Base-by-base conservation (phyloP, 2,797 vertebrate genomes). In the Cheirogaleus major region DNA sequence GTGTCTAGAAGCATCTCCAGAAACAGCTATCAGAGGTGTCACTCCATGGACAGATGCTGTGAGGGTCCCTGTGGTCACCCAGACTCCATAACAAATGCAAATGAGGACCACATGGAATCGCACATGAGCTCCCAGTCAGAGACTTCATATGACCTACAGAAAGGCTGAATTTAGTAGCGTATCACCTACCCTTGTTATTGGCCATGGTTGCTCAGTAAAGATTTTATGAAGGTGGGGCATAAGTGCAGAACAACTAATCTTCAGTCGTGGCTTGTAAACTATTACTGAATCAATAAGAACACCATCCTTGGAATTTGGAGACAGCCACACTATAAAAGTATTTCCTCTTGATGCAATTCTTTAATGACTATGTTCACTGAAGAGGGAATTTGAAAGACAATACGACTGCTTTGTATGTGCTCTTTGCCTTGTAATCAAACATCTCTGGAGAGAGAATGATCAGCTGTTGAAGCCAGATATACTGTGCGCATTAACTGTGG, bases 211-310 rank as follows among this genome's bases (percentile, higher is more conserved):
- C 25, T 97, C 97, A 69, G 86, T 95, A 98, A 97, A 97, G 86
- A 80, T 93, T 98, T 98, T 95, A 95, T 52, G 72, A 97, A 73
- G 93, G 83, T 87, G 52, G 85, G 45, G 48, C 97, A 92, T 84
- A 87, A 96, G 76, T 88, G 93, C 80, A 84, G 96, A 91, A 96
- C 91, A 91, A 45, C 93, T 95, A 95, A 94, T 96, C 89, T 92
- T 18, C 35, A 35, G 18, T 59, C 92, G 81, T 89, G 97, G 95
- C 96, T 89, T 93, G 83, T 72, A 93, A 96, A 98, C 96, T 97
- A 95, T 97, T 91, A 95, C 97, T 98, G 97, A 97, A 98, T 98
- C 98, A 97, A 96, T 98, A 97, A 1, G 35, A 97, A 78, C 52
- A 73, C 93, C 61, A 73, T 70, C 59, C 95, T 96, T 91, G 63